phyloP scores from a whole-genome alignment of 92 coral and sea anemone species.

The Epizoanthus fatuus region DNA sequence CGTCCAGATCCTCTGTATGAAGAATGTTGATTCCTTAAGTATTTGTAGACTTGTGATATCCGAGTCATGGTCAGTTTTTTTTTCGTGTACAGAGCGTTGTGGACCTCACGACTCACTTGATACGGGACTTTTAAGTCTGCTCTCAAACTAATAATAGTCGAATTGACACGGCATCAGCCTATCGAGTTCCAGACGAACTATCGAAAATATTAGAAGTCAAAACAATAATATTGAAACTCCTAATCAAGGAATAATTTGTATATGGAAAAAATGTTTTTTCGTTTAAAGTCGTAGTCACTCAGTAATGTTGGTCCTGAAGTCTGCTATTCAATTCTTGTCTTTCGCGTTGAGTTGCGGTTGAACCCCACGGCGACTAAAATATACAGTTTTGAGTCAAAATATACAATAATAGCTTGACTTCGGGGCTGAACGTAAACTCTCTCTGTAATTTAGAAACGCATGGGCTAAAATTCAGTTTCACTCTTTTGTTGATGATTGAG shows the following conservation, averaged over 20 bases:
- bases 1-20: no score
- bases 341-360: conserved; percentile 1
- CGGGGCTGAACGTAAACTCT: neutral
- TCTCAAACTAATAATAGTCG: conserved; percentile 17
- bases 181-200: conserved; percentile 21
- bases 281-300: neutral
- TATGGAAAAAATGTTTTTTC: neutral
- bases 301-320: neutral
- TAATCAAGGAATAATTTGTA: conserved; percentile 6
- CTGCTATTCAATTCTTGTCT: neutral
- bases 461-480: neutral
- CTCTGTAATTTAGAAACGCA: conserved; percentile 1
- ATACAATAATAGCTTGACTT: neutral
- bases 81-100: neutral
- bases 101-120: conserved; percentile 6
- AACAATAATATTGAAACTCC: neutral
- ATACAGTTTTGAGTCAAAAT: conserved; percentile 12
- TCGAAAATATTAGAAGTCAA: neutral
- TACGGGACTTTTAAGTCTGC: conserved; percentile 14
- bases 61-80: conserved; percentile 13
- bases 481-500: neutral
- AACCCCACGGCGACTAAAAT: conserved; percentile 23
- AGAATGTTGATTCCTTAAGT: no score
- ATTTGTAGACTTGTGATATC: neutral
- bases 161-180: conserved; percentile 13